Conservation (phyloP, 2,113 vertebrate genomes). For the Caloenas nicobarica region DNA sequence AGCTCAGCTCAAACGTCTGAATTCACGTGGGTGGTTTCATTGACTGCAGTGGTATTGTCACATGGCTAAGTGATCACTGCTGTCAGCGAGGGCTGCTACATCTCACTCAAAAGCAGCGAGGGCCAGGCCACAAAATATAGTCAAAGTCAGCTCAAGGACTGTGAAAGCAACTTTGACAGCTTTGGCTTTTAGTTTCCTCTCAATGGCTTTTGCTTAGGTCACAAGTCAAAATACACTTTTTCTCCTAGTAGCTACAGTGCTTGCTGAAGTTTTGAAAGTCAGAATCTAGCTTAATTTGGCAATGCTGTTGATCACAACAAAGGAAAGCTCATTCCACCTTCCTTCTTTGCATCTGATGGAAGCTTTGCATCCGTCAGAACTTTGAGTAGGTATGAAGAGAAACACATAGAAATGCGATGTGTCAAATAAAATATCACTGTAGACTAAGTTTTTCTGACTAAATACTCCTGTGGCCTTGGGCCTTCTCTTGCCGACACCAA, state of each 20-base stretch:
- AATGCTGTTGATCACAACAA: background rate
- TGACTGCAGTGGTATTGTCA: slow-evolving; percentile 21
- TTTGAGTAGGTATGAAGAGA: background rate
- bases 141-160: slow-evolving; percentile 24
- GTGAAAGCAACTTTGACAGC: slow-evolving; percentile 25
- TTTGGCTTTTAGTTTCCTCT: slow-evolving; percentile 17
- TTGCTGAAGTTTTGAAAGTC: background rate
- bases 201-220: background rate
- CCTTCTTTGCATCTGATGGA: background rate
- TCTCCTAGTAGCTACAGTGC: fast-evolving
- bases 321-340: background rate
- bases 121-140: slow-evolving; percentile 35
- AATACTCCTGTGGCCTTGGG: background rate
- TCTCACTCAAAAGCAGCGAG: slow-evolving; percentile 36
- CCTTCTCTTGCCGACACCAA: background rate
- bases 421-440: background rate
- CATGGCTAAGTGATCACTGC: background rate
- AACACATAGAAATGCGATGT: background rate
- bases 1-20: background rate
- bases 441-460: background rate
- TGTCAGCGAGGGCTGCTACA: slow-evolving; percentile 1
- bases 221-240: background rate
- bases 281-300: background rate
- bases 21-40: slow-evolving; percentile 30
- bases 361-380: background rate